Evolutionary conservation across 2,113 vertebrate genomes (phyloP), one percentile per base, ranked within the genome.

Genomic region (Gymnarchus niloticus): DNA sequence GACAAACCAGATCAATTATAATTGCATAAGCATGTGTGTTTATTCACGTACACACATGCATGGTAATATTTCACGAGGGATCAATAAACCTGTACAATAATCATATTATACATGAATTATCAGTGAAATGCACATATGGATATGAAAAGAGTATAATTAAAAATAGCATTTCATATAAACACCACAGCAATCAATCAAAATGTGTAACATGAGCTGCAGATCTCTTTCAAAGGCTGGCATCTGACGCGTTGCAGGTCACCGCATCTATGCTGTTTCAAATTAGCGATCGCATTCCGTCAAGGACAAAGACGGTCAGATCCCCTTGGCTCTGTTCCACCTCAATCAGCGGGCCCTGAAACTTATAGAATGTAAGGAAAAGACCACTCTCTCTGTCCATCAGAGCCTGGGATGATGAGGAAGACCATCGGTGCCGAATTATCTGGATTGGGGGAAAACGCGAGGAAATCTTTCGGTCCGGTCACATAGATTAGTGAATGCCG

Each of bases 101-200:
- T 23, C 2, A 14, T 51, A 28, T 82, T 56, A 56, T 12, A 54
- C 48, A 48, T 80, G 46, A 46, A 49, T 14, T 46, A 41, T 49
- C 41, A 80, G 44, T 25, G 59, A 65, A 3, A 80, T 80, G 76
- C 41, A 80, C 46, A 49, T 80, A 80, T 23, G 23, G 76, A 28
- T 2, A 56, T 56, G 17, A 61, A 41, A 73, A 41, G 49, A 82
- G n/a, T 12, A 12, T 80, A 80, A 80, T 80, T 80, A 41, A 37
- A 80, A 44, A 37, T 80, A 44, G 48, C 76, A 49, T n/a, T 80
- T 17, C 41, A 49, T 37, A 49, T 80, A 80, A 80, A 49, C 46
- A 80, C 76, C 76, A 21, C 76, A 49, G 76, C 41, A 73, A 73
- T 73, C 65, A 73, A 80, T 80, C 76, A 49, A 80, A 46, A 49